phyloP scores from a whole-genome alignment of 2,113 vertebrate genomes.

The Psilopsiagon aurifrons region DNA sequence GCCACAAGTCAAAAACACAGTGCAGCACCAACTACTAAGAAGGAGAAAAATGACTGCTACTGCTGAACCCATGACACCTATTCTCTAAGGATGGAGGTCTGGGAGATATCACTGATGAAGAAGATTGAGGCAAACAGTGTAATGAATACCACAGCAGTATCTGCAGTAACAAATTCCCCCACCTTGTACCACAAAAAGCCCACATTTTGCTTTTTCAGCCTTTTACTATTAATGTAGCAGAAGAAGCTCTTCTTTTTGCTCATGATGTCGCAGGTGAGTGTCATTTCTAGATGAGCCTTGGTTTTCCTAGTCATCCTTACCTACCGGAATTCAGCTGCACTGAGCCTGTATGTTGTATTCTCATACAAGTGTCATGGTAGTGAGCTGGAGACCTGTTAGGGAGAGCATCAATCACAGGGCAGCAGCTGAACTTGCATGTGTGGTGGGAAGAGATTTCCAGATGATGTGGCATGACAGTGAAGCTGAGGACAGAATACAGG shows the following conservation, averaged over 20 bases:
- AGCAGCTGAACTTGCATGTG: not conserved
- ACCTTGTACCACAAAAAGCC: not conserved
- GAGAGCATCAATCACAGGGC: not conserved
- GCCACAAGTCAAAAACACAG: too few relatives aligned
- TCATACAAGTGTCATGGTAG: not conserved
- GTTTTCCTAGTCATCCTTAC: not conserved
- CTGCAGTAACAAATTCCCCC: not conserved
- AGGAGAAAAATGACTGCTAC: too few relatives aligned
- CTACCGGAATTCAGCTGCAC: not conserved
- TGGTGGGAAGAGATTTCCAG: not conserved
- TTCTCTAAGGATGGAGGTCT: not conserved
- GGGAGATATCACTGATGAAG: not conserved
- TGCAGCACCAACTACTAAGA: too few relatives aligned
- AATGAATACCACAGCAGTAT: not conserved
- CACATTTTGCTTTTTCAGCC: not conserved
- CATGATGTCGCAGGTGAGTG: not conserved
- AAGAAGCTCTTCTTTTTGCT: not conserved
- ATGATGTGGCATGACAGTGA: not conserved
- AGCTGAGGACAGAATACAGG: not conserved
- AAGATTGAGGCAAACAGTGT: not conserved
- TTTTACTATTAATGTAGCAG: not conserved
- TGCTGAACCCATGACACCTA: too few relatives aligned
- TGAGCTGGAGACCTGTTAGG: not conserved
- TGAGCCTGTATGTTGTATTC: not conserved
- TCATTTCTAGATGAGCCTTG: not conserved